Percentiles rank a stretch among this genome's conserved stretches.
Evolutionary conservation across 37 sponge, comb jelly and placozoan genomes (phyloP).

Genomic region (Spongilla lacustris): DNA sequence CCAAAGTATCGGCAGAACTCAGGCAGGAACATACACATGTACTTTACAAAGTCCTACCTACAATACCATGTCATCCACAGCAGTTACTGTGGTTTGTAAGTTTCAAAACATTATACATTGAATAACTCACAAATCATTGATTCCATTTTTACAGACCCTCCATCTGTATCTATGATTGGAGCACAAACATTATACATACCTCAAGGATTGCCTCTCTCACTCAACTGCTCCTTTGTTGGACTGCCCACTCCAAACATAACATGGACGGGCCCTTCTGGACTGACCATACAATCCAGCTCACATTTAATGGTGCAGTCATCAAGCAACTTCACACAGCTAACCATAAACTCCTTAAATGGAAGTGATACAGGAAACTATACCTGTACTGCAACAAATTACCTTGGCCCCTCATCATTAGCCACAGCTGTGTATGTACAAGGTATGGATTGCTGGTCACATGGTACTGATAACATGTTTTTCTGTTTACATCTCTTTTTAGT

Average conservation of each 20-base stretch:
- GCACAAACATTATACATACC: neutral
- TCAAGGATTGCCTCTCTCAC: neutral
- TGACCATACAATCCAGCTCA: neutral
- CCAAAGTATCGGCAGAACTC: neutral
- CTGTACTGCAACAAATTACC: neutral
- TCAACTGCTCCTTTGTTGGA: neutral
- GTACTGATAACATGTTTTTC: no score
- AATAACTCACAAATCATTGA: neutral
- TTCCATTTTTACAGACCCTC: neutral
- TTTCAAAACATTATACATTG: neutral
- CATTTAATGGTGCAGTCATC: neutral
- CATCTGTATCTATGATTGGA: neutral
- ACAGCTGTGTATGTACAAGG: neutral
- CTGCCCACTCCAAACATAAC: neutral
- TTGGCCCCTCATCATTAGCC: neutral
- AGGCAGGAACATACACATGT: neutral
- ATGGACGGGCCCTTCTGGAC: neutral
- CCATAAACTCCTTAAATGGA: neutral
- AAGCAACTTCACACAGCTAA: neutral
- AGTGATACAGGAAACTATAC: neutral
- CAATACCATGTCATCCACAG: neutral
- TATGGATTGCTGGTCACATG: neutral
- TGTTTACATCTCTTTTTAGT: no score
- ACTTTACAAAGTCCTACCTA: neutral
- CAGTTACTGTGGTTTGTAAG: neutral